phyloP scores from a whole-genome alignment of 2,888 invertebrate species.

The Lasioglossum malachurum region DNA sequence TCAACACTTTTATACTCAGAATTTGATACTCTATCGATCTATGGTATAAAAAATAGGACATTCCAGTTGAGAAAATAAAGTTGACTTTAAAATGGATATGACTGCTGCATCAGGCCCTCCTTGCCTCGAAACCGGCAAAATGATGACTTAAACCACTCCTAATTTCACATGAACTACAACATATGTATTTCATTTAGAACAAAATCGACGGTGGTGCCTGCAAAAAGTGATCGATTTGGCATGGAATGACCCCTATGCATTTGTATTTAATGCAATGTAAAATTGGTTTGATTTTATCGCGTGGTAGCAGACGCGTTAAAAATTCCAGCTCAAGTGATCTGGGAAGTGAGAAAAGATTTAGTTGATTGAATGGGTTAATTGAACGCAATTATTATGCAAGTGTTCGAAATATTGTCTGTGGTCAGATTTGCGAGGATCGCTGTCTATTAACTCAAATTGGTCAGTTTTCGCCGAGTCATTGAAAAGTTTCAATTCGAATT shows the following conservation, averaged over 20 bases:
- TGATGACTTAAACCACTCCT: too few relatives aligned
- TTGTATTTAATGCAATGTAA: not conserved
- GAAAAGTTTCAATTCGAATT: not conserved
- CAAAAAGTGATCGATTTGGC: too few relatives aligned
- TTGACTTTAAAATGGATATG: too few relatives aligned
- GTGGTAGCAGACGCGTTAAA: not conserved
- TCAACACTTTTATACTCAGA: too few relatives aligned
- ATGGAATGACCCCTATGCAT: not conserved
- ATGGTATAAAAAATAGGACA: too few relatives aligned
- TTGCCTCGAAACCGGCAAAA: too few relatives aligned
- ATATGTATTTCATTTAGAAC: too few relatives aligned
- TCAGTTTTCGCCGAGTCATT: not conserved
- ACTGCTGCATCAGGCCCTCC: too few relatives aligned
- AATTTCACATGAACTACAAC: too few relatives aligned
- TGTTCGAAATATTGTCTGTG: slow-evolving; percentile 19
- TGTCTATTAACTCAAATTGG: slow-evolving; percentile 2
- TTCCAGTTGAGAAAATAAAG: too few relatives aligned
- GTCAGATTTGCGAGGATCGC: slow-evolving; percentile 13
- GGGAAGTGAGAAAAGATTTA: not conserved
- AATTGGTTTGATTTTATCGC: not conserved
- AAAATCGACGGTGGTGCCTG: too few relatives aligned
- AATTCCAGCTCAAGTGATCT: not conserved
- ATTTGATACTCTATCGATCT: too few relatives aligned
- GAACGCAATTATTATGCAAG: not conserved
- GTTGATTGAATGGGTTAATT: not conserved